These are phyloP conservation scores for Metridium senile DNA, from an alignment of 92 coral and sea anemone species.

Conservation along the genomic window DNA sequence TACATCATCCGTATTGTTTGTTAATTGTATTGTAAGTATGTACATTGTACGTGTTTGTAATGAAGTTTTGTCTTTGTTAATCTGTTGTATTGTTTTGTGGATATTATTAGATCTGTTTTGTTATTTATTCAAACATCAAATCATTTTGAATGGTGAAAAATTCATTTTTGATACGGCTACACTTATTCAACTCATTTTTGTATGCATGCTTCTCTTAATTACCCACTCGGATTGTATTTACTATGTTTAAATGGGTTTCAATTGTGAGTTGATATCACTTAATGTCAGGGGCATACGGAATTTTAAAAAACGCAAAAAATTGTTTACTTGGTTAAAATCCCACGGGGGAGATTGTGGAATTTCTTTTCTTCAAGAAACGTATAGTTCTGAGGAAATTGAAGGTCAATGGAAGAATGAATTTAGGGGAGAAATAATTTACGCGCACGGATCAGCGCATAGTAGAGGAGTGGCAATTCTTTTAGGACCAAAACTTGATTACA, in stretches of 20 bases:
- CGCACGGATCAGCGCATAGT: too few species aligned
- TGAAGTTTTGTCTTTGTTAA: not conserved
- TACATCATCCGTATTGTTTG: too few species aligned
- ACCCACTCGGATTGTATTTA: not conserved
- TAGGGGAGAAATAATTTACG: too few species aligned
- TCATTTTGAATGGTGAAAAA: not conserved
- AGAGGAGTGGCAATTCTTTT: too few species aligned
- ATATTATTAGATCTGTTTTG: not conserved
- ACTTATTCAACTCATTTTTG: not conserved
- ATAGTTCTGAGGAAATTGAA: too few species aligned
- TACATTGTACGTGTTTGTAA: too few species aligned
- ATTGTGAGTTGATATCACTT: conserved; percentile 28
- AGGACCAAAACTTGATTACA: too few species aligned
- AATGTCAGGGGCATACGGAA: conserved; percentile 63
- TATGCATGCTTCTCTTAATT: not conserved
- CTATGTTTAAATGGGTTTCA: not conserved
- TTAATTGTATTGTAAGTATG: too few species aligned
- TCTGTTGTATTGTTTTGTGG: not conserved
- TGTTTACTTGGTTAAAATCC: conserved; percentile 39
- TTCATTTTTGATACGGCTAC: not conserved
- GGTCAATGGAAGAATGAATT: too few species aligned
- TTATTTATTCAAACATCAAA: not conserved
- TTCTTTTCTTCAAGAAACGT: too few species aligned
- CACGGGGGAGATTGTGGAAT: too few species aligned
- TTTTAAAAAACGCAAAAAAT: conserved; percentile 38